Conservation (phyloP, 2,888 invertebrate species). For the Noctua comes region DNA sequence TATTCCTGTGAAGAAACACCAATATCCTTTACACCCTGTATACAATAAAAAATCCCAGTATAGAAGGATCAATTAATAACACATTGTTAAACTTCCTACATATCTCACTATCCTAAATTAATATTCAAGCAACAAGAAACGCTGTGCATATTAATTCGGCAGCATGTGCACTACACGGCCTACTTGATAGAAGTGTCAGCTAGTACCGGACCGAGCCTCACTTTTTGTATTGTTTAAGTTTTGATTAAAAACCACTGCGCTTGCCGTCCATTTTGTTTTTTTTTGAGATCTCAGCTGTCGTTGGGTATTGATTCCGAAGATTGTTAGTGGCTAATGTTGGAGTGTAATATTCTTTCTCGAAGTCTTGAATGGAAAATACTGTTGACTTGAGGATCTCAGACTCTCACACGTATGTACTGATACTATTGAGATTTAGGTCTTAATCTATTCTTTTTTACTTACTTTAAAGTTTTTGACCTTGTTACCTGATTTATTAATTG, state of each 20-base stretch:
- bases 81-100: conserved; percentile 1
- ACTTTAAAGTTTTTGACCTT: background rate
- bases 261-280: conserved; percentile 51
- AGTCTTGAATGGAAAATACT: background rate
- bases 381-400: background rate
- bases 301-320: conserved; percentile 36
- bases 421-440: background rate
- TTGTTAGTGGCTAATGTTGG: background rate
- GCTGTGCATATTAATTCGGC: conserved; percentile 49
- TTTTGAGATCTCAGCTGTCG: conserved; percentile 36
- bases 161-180: conserved; percentile 62
- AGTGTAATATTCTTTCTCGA: background rate
- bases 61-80: background rate
- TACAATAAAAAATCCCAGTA: background rate
- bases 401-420: background rate
- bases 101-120: conserved; percentile 26
- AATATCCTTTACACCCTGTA: background rate
- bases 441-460: background rate
- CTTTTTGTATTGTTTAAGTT: conserved; percentile 74
- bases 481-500: background rate
- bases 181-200: conserved; percentile 72
- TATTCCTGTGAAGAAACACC: background rate
- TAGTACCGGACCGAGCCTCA: conserved; percentile 63
- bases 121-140: conserved; percentile 33
- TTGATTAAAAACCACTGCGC: conserved; percentile 72